phyloP scores from a whole-genome alignment of 2,797 vertebrate species.

The Sus cebifrons region DNA sequence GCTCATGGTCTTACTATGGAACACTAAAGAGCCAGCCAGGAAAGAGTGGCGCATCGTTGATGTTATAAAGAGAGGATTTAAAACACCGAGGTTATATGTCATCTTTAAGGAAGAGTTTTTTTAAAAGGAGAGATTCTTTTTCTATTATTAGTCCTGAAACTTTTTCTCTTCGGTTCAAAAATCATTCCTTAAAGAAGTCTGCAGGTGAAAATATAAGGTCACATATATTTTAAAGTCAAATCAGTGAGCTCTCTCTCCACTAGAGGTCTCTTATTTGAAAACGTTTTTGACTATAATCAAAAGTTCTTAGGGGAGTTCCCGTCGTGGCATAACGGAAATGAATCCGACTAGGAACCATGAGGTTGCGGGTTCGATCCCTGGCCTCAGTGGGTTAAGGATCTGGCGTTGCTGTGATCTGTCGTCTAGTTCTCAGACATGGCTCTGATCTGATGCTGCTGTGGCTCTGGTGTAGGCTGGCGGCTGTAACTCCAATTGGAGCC shows the following conservation, averaged over 20 bases:
- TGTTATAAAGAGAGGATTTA: slow-evolving; percentile 70
- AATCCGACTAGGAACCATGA: no score
- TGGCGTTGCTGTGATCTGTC: no score
- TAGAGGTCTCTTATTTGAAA: slow-evolving; percentile 62
- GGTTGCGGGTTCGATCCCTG: no score
- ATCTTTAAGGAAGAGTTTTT: slow-evolving; percentile 74
- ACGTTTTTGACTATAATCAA: slow-evolving; percentile 50
- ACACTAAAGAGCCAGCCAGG: slow-evolving; percentile 71
- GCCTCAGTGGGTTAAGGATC: no score
- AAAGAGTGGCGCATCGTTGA: slow-evolving; percentile 41
- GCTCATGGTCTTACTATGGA: slow-evolving; percentile 24
- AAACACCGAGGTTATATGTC: slow-evolving; percentile 47
- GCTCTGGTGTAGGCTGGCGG: no score
- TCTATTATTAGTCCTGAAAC: not conserved
- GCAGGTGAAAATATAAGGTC: slow-evolving; percentile 63
- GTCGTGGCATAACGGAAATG: no score
- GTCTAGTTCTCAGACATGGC: no score
- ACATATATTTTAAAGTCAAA: slow-evolving; percentile 52
- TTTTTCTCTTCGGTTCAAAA: slow-evolving; percentile 77
- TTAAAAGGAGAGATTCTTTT: slow-evolving; percentile 34
- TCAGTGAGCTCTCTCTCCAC: slow-evolving; percentile 66
- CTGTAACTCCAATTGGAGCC: no score
- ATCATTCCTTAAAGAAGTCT: slow-evolving; percentile 78
- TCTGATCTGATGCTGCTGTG: no score
- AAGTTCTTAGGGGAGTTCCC: slow-evolving; percentile 35